phyloP scores from a whole-genome alignment of 2,888 invertebrate species.

The Thumatha senex region DNA sequence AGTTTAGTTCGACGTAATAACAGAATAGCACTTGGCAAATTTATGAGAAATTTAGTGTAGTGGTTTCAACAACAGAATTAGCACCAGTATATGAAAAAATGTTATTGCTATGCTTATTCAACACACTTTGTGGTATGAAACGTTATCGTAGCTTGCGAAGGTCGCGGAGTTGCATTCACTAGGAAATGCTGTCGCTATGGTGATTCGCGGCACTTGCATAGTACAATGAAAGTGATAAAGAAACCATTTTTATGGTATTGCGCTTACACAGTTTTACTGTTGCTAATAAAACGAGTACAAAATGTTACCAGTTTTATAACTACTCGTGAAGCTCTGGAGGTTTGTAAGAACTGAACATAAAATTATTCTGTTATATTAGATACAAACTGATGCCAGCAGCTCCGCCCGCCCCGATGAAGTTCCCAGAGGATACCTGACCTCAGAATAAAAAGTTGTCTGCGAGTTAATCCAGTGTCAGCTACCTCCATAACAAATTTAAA shows the following conservation, averaged over 20 bases:
- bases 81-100: slow-evolving; percentile 2
- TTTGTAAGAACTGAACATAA: background rate
- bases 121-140: slow-evolving; percentile 17
- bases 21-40: too few relatives aligned
- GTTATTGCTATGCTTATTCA: slow-evolving; percentile 13
- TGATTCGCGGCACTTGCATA: slow-evolving; percentile 35
- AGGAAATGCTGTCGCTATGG: slow-evolving; percentile 46
- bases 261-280: slow-evolving; percentile 36
- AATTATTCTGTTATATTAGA: background rate
- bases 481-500: too few relatives aligned
- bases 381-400: too few relatives aligned
- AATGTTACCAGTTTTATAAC: slow-evolving; percentile 10
- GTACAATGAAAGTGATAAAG: slow-evolving; percentile 39
- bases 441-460: too few relatives aligned
- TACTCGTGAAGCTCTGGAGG: too few relatives aligned
- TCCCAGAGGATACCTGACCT: too few relatives aligned
- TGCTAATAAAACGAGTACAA: slow-evolving; percentile 24
- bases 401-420: too few relatives aligned
- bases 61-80: too few relatives aligned
- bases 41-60: too few relatives aligned
- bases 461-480: too few relatives aligned
- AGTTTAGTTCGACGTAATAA: too few relatives aligned
- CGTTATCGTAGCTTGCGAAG: slow-evolving; percentile 36
- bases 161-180: slow-evolving; percentile 31
- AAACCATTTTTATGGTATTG: slow-evolving; percentile 42